Evolutionary conservation across 2,888 invertebrate species (phyloP).

Genomic region (Lottia scabra): DNA sequence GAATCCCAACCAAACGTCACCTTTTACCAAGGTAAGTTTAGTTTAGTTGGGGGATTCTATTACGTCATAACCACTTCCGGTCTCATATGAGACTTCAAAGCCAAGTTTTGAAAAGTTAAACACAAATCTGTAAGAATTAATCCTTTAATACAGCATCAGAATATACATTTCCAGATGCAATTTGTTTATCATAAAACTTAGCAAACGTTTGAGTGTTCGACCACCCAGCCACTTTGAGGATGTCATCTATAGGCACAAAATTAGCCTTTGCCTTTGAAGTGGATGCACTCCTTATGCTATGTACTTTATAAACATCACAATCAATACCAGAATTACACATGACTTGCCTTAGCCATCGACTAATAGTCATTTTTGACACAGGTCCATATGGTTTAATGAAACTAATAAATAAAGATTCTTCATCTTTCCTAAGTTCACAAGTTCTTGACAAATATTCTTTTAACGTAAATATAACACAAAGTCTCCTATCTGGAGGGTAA

Average conservation of each 20-base stretch:
- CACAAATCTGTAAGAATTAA: constrained; percentile 12
- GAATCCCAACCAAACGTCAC: constrained; percentile 26
- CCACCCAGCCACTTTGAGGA: constrained; percentile 22
- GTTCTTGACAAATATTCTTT: constrained; percentile 27
- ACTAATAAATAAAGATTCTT: constrained; percentile 13
- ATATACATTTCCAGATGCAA: background rate
- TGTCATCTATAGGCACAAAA: constrained; percentile 18
- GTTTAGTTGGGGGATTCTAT: constrained; percentile 28
- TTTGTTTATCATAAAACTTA: constrained; percentile 12
- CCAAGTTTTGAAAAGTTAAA: background rate
- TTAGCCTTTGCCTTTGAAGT: constrained; percentile 11
- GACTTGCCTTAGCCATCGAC: constrained; percentile 16
- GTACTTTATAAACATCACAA: constrained; percentile 17
- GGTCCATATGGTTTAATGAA: constrained; percentile 24
- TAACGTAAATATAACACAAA: constrained; percentile 27
- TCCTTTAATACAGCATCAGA: background rate
- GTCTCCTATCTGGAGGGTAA: constrained; percentile 23
- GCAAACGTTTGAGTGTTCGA: constrained; percentile 21
- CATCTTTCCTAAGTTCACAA: constrained; percentile 12
- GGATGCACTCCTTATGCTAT: constrained; percentile 18
- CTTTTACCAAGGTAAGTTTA: constrained; percentile 19
- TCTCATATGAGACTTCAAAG: constrained; percentile 27
- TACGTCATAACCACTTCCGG: constrained; percentile 27
- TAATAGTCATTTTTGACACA: constrained; percentile 18
- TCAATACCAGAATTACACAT: constrained; percentile 17